These are phyloP conservation scores for Apodemia duryi DNA, from an alignment of 2,888 invertebrate genomes.

Conservation along the genomic window DNA sequence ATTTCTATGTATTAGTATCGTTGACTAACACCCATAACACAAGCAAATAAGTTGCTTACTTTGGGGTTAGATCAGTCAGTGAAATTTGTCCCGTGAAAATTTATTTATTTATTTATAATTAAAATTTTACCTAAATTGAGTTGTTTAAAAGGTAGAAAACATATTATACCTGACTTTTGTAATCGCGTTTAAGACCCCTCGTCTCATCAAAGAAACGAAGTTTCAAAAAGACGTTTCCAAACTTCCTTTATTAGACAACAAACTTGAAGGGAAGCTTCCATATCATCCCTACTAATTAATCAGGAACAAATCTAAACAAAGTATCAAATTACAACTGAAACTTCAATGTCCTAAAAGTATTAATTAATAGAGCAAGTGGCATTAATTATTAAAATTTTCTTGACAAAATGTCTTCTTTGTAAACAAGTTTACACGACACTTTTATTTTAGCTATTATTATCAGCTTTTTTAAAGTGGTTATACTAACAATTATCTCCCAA, in stretches of 20 bases:
- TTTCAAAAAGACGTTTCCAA: slow-evolving; percentile 59
- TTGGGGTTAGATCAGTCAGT: too few relatives aligned
- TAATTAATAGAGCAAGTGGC: slow-evolving; percentile 23
- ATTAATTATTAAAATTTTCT: not conserved
- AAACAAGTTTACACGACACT: too few relatives aligned
- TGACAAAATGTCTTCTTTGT: not conserved
- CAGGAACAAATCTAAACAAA: slow-evolving; percentile 64
- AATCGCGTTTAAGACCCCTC: slow-evolving; percentile 46
- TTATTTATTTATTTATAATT: not conserved
- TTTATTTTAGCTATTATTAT: too few relatives aligned
- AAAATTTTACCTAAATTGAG: slow-evolving; percentile 23
- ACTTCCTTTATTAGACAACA: slow-evolving; percentile 70
- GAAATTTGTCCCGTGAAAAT: too few relatives aligned
- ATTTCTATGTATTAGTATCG: too few relatives aligned
- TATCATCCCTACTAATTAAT: slow-evolving; percentile 72
- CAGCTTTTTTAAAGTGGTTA: too few relatives aligned
- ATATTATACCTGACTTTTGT: slow-evolving; percentile 37
- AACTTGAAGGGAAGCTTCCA: slow-evolving; percentile 53
- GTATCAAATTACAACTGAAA: slow-evolving; percentile 57
- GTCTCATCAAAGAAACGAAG: slow-evolving; percentile 60
- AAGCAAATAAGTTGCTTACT: too few relatives aligned
- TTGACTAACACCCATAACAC: too few relatives aligned
- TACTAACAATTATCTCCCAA: too few relatives aligned
- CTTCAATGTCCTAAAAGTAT: slow-evolving; percentile 25
- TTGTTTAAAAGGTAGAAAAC: slow-evolving; percentile 31